Base-by-base conservation (phyloP, 1,140 invertebrate species). In the Pantala flavescens region DNA sequence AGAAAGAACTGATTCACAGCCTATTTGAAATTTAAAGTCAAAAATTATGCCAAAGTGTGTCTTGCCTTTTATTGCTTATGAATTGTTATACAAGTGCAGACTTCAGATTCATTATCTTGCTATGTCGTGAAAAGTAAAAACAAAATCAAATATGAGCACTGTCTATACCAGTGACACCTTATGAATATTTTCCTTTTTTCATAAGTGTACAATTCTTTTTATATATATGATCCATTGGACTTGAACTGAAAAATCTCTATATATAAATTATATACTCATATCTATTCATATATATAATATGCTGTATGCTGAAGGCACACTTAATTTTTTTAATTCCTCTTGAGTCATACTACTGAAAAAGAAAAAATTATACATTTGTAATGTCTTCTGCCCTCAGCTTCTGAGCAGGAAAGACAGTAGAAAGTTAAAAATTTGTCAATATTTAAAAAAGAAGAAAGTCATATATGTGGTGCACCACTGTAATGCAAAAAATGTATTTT, bases 271-370 rank as follows among this genome's bases (percentile, higher is more conserved):
- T 63, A 63, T 63, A 63, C 49, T 63, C 49, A 63, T 63, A 63
- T 63, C 49, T 63, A 63, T 63, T 63, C 49, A 63, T 63, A 63
- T n/a, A n/a, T 63, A 63, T 63, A 19, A 63, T 63, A 63, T 63
- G 49, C 49, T 63, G 49, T 63, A 63, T 63, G 49, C 49, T 63
- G 49, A 63, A 63, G 49, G 49, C 49, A 63, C 49, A 63, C 49
- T 63, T 63, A 63, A 63, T 63, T 63, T 63, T 63, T 63, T 63
- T 63, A 63, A 63, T 63, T 63, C 49, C n/a, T 63, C 49, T 63
- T 63, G 49, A 63, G 49, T 63, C 49, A 63, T 63, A 63, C 49
- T 63, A 63, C 49, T 63, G 12, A 63, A 63, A 63, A 21, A 63
- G 49, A 63, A 36, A 36, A 63, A 63, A 63, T 63, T 63, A 21